These are phyloP conservation scores for Paracentrotus lividus DNA, from an alignment of 53 echinoderm and acorn worm species.

Conservation along the genomic window DNA sequence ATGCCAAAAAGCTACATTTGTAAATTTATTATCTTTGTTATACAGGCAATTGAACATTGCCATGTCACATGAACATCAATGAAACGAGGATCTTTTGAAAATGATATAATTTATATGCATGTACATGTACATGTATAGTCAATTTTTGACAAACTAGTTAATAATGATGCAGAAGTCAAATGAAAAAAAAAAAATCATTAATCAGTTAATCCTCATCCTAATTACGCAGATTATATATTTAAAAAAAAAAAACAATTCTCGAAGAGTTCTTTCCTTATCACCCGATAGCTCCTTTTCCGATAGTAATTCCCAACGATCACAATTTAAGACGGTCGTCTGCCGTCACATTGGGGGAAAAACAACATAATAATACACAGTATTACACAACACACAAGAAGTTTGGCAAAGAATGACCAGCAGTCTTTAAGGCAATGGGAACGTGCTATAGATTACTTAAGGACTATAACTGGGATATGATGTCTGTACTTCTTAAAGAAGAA, in stretches of 20 bases:
- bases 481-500: slow-evolving; percentile 60
- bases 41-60: not conserved
- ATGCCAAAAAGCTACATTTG: not conserved
- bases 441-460: not conserved
- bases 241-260: no score
- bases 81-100: not conserved
- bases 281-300: not conserved
- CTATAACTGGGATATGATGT: slow-evolving; percentile 52
- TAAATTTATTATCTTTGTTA: not conserved
- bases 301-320: not conserved
- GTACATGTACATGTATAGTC: not conserved
- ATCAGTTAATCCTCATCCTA: not conserved
- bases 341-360: not conserved
- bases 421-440: not conserved
- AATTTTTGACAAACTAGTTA: no score
- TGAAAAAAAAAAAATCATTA: not conserved
- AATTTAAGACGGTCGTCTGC: not conserved
- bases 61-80: not conserved
- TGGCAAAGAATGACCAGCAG: slow-evolving; percentile 3
- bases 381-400: not conserved
- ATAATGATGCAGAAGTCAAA: not conserved
- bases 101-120: not conserved
- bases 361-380: not conserved
- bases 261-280: not conserved
- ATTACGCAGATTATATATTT: not conserved